phyloP scores from a whole-genome alignment of 2,888 invertebrate species.

The Anoncus sp. region DNA sequence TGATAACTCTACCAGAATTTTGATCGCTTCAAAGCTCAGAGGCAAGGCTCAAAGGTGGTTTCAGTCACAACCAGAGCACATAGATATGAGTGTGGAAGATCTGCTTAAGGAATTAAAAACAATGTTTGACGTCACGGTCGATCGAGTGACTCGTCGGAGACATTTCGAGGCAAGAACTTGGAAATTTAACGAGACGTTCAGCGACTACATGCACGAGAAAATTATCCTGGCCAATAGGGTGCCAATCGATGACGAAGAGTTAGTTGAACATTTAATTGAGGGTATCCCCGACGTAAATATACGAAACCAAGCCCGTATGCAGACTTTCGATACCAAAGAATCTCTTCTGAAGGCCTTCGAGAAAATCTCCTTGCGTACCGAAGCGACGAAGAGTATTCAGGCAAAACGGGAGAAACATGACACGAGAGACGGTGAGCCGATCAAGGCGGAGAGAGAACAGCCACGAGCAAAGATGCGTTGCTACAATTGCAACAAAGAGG shows the following conservation, averaged over 20 bases:
- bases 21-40: constrained; percentile 55
- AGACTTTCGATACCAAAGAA: not conserved
- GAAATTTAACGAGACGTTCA: constrained; percentile 55
- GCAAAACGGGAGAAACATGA: not conserved
- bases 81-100: constrained; percentile 41
- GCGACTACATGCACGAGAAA: constrained; percentile 64
- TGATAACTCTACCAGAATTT: constrained; percentile 44
- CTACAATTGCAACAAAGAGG: not conserved
- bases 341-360: not conserved
- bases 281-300: constrained; percentile 58
- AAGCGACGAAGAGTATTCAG: not conserved
- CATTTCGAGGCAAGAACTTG: constrained; percentile 57
- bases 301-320: constrained; percentile 52
- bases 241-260: constrained; percentile 56
- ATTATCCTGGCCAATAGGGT: constrained; percentile 59
- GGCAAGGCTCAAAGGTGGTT: constrained; percentile 56
- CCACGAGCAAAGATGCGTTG: not conserved
- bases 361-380: not conserved
- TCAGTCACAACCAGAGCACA: constrained; percentile 53
- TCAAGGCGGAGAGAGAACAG: too few relatives aligned
- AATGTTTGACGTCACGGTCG: constrained; percentile 57
- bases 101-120: constrained; percentile 47
- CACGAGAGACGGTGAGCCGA: not conserved
- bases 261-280: constrained; percentile 63
- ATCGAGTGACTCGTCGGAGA: constrained; percentile 34